Base-by-base conservation (phyloP, 2,797 vertebrate genomes). In the Gorsachius magnificus region DNA sequence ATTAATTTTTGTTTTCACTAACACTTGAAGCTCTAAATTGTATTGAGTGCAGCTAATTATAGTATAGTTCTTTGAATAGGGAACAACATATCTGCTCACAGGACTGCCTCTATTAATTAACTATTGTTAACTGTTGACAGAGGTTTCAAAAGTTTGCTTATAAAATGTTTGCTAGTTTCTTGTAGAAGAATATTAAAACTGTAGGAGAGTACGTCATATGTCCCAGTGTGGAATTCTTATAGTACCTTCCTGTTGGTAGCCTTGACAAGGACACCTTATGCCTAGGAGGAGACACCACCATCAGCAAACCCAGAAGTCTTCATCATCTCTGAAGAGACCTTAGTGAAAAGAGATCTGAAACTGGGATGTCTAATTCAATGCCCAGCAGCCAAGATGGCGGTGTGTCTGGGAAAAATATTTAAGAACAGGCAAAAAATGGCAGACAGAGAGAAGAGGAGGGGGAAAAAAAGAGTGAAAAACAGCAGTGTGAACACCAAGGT, bases 1-100 rank as follows among this genome's bases (percentile, higher is more conserved):
- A 92, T 91, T 81, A 70, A 48, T 92, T 92, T 96, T 96, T 93
- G 45, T 89, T 98, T 95, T 95, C 86, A 92, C 36, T 61, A 94
- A 78, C 60, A 58, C 57, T 89, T 90, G 51, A 95, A 86, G 43
- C 31, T 95, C 48, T 74, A 79, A 94, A 87, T 56, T 94, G 51
- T 51, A 20, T 81, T 92, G 57, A 89, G 38, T 64, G 29, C 31
- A 87, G 35, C 48, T 95, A 92, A 83, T 71, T 82, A 91, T 31
- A 88, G 38, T 31, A 68, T 25, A 91, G 41, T 71, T 91, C 77
- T 95, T 77, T 85, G 57, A 90, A 58, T 6, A 76, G 9, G 80
- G 75, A 95, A 58, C 38, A 84, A 89, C 48, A 31, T 65, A 91
- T 9, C 13, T 1, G 25, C 48, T 85, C 57, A 80, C 48, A 89